Evolutionary conservation across 2,888 invertebrate species (phyloP).

Genomic region (Machimus rusticus): DNA sequence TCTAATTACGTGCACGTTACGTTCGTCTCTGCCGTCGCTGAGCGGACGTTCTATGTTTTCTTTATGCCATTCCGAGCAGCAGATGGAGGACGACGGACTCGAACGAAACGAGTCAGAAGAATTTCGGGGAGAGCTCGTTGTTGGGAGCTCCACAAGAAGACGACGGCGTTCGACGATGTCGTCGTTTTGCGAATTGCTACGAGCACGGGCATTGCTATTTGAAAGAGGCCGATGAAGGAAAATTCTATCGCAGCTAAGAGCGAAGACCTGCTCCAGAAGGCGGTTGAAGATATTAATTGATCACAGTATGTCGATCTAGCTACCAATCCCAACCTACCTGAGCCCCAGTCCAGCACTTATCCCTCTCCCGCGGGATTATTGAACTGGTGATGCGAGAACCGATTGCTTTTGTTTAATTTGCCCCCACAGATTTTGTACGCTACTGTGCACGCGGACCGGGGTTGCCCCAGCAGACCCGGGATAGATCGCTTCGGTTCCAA

Average conservation of each 20-base stretch:
- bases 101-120: not conserved
- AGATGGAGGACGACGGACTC: not conserved
- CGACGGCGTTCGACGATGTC: too few relatives aligned
- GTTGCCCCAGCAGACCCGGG: not conserved
- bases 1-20: constrained; percentile 35
- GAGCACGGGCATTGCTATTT: not conserved
- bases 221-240: not conserved
- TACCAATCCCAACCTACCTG: not conserved
- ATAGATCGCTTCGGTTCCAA: not conserved
- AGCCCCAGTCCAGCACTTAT: not conserved
- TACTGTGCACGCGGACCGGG: not conserved
- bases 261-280: not conserved
- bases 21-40: not conserved
- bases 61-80: not conserved
- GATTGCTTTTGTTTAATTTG: not conserved
- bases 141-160: not conserved
- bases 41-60: not conserved
- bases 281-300: not conserved
- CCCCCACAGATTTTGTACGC: not conserved
- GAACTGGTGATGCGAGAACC: not conserved
- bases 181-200: not conserved
- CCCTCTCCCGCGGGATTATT: not conserved
- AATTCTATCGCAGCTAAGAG: not conserved
- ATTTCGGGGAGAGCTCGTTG: not conserved
- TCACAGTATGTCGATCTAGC: not conserved